Evolutionary conservation across 2,888 invertebrate species (phyloP), one percentile per base, ranked within the genome.

Genomic region (Xylota segnis): DNA sequence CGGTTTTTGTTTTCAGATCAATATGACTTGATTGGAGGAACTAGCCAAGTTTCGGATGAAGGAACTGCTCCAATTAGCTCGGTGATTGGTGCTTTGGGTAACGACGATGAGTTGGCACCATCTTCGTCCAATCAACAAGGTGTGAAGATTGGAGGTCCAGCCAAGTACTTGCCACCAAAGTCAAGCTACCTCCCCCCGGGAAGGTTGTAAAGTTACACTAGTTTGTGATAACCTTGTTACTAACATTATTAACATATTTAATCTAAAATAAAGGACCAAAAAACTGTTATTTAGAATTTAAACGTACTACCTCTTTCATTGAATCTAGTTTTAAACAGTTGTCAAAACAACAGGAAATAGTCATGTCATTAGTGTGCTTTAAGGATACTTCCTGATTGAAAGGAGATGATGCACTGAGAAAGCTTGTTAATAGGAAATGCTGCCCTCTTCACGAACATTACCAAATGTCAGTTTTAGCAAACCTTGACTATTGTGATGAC

Each of bases 1-100:
- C n/a, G n/a, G n/a, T n/a, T 40, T 7, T 0, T 7, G 18, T 12
- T 71, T 50, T 37, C 65, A 91, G 91, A 91, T 66, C 91, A 91
- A 89, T 91, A 91, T 76, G 91, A 91, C 88, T 88, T 88, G 65
- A 89, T 91, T 79, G 90, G 91, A 83, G 91, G 91, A 58, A 89
- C 89, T 16, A 91, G 91, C n/a, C 90, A 91, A 87, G 88, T 91
- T 68, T 89, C 89, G 50, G 89, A 91, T 74, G 91, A 89, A 61
- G 91, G 91, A 32, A 88, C 90, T 65, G 91, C 91, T n/a, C 91
- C 90, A 10, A 89, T 90, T 14, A 90, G 90, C 56, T 91, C 91
- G 29, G 91, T 91, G n/a, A 90, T 91, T 27, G 91, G 91, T 45
- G 89, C 90, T 65, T 68, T 91, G 43, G 90, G 89, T 59, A 88